phyloP scores from a whole-genome alignment of 2,113 vertebrate genomes.

The Ascaphus truei region DNA sequence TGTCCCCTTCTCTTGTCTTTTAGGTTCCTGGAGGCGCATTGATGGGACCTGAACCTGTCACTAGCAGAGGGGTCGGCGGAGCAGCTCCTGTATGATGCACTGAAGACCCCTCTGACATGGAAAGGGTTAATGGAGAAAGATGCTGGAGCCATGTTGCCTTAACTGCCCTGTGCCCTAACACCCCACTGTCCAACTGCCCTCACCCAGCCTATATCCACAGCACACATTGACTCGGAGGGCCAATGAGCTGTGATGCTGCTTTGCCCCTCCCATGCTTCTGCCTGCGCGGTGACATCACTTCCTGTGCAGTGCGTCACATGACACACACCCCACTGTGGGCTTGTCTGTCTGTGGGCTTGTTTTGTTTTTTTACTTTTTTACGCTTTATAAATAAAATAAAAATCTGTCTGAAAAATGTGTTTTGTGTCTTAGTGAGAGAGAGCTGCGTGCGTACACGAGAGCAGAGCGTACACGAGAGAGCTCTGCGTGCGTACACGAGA shows the following conservation, averaged over 20 bases:
- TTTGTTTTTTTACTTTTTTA: constrained; percentile 18
- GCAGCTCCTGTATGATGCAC: not conserved
- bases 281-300: not conserved
- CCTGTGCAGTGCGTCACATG: not conserved
- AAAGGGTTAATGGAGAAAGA: not conserved
- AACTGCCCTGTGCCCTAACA: no score
- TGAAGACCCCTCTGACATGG: not conserved
- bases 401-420: no score
- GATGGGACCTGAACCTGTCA: not conserved
- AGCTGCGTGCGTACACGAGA: no score
- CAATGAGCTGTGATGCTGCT: no score
- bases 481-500: no score
- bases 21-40: not conserved
- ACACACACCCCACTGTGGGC: not conserved
- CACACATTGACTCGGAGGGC: no score
- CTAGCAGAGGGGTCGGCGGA: not conserved
- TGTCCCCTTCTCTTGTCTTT: not conserved
- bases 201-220: no score
- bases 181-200: no score
- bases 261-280: no score
- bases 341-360: no score
- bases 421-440: no score
- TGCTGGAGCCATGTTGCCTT: not conserved
- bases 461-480: no score
- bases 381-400: constrained; percentile 31